Base-by-base conservation (phyloP, 2,797 vertebrate genomes). In the Decapterus maruadsi region DNA sequence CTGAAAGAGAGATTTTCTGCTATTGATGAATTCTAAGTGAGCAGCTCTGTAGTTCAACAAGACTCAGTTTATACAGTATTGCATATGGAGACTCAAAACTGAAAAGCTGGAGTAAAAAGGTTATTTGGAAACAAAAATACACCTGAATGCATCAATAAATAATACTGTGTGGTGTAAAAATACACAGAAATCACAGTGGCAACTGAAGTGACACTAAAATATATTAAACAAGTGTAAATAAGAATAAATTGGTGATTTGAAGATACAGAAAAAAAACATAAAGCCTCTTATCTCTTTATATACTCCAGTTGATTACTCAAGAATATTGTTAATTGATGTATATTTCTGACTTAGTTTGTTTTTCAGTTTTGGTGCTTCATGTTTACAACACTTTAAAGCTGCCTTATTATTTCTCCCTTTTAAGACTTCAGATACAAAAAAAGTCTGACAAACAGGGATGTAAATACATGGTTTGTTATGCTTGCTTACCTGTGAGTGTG, bases 401-500 rank as follows among this genome's bases (percentile, higher is more conserved):
- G 14, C 50, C 1, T 63, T 46, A 2, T 55, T 6, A 38, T 48
- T 34, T 34, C 31, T 34, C 31, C 6, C 31, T 58, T 20, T 19
- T 64, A 20, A 50, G 31, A 64, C 34, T 34, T 31, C 22, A 63
- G 22, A 72, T 34, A 34, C 6, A 6, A 5, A 34, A 34, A 34
- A 34, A 34, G 31, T 34, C 31, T 34, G 31, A 20, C 20, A n/a
- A 13, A 40, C 11, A 45, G 13, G 2, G 46, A 51, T 7, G 16
- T 14, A n/a, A 68, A 50, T 19, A 48, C 14, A 26, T 48, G 22
- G 0, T 11, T 53, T 38, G 10, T 3, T 0, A 0, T 5, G 9
- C 46, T 50, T 17, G 22, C 53, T 95, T 91, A 99, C 98, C 97
- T 86, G 96, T 76, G 43, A 98, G 82, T 75, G 94, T 93, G 69